Percentiles rank a stretch among this genome's conserved stretches.
These are phyloP conservation scores for Nymphalis io DNA, from an alignment of 1,140 invertebrate genomes.

Conservation along the genomic window DNA sequence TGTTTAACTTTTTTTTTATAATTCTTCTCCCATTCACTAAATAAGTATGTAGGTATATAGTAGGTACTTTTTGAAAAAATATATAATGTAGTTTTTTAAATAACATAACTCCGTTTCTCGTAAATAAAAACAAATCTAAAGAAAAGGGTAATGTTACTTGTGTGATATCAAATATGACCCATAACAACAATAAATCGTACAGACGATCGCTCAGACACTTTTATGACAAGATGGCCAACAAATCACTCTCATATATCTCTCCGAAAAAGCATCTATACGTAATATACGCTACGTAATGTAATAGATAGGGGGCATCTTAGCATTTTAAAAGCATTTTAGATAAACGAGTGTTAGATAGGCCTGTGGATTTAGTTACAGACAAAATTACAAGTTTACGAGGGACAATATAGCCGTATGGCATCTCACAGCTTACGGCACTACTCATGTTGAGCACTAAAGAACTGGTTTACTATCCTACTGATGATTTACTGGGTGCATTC, in stretches of 20 bases:
- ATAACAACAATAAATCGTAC: slow-evolving; percentile 55
- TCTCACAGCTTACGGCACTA: slow-evolving; percentile 49
- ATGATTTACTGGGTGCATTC: slow-evolving; percentile 74
- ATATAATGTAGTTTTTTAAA: slow-evolving; percentile 14
- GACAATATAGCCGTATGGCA: slow-evolving; percentile 57
- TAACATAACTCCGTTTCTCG: slow-evolving; percentile 4
- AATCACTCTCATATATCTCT: slow-evolving; percentile 66
- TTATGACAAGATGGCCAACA: slow-evolving; percentile 69
- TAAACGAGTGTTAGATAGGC: slow-evolving; percentile 59
- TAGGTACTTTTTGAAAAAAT: too few relatives aligned
- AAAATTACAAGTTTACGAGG: slow-evolving; percentile 75
- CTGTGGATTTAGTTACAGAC: slow-evolving; percentile 67
- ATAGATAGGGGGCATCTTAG: slow-evolving; percentile 58
- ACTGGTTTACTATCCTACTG: slow-evolving; percentile 61
- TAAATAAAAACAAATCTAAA: slow-evolving; percentile 14
- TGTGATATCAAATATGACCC: slow-evolving; percentile 25
- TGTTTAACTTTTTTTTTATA: neutral
- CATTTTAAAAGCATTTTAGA: slow-evolving; percentile 74
- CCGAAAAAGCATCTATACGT: slow-evolving; percentile 47
- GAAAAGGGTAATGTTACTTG: slow-evolving; percentile 26
- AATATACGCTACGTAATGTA: slow-evolving; percentile 40
- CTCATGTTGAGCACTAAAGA: slow-evolving; percentile 64
- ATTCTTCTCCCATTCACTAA: neutral
- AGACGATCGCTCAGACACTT: slow-evolving; percentile 61
- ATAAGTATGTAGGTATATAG: neutral